phyloP scores from a whole-genome alignment of 1,140 invertebrate genomes.

The Probaryconus sp. region DNA sequence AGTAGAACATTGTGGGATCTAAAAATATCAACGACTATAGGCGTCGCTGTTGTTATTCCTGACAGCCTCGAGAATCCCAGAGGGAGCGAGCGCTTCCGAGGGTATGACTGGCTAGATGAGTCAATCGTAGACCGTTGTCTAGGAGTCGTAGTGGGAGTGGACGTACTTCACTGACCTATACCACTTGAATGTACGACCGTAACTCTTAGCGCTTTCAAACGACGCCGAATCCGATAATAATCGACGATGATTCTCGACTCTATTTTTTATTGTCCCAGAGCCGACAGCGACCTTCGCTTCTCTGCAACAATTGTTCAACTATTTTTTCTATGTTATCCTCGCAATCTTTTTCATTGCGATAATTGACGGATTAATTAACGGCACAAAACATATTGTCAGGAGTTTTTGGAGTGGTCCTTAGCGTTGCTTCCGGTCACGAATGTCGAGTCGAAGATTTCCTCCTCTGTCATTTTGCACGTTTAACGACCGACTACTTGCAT shows the following conservation, averaged over 20 bases:
- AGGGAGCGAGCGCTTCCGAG: slow-evolving; percentile 62
- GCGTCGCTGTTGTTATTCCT: slow-evolving; percentile 28
- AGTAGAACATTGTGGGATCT: slow-evolving; percentile 24
- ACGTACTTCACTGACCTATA: slow-evolving; percentile 77
- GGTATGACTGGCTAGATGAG: slow-evolving; percentile 74
- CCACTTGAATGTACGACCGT: slow-evolving; percentile 64
- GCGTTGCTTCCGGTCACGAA: slow-evolving; percentile 2
- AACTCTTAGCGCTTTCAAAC: slow-evolving; percentile 31
- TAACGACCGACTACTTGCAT: no score
- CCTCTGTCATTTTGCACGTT: no score
- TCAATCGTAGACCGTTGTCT: slow-evolving; percentile 77
- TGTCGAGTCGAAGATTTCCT: background rate
- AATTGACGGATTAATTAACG: no score
- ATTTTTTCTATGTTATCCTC: background rate
- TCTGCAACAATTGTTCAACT: no score
- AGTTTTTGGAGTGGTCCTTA: slow-evolving; percentile 10
- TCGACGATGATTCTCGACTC: slow-evolving; percentile 47
- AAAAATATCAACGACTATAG: slow-evolving; percentile 39
- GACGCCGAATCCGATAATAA: slow-evolving; percentile 39
- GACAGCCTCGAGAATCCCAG: slow-evolving; percentile 47
- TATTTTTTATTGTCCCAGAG: background rate
- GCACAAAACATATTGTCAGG: background rate
- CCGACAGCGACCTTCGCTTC: slow-evolving; percentile 4
- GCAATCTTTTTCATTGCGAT: background rate
- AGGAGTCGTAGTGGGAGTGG: slow-evolving; percentile 66